These are phyloP conservation scores for Coturnix japonica DNA, from an alignment of 2,113 vertebrate genomes.

Conservation along the genomic window DNA sequence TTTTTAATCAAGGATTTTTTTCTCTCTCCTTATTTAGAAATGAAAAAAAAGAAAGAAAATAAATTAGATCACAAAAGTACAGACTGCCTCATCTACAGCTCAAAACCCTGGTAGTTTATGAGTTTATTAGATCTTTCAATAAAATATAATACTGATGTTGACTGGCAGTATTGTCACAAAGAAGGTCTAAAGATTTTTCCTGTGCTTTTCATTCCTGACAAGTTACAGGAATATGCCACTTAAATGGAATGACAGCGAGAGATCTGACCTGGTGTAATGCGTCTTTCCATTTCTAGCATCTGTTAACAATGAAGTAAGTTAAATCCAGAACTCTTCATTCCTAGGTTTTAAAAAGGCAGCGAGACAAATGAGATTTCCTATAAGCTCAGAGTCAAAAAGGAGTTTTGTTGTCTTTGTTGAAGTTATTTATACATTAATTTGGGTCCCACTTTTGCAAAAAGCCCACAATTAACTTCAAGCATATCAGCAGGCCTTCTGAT, in stretches of 20 bases:
- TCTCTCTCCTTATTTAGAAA: slow-evolving; percentile 24
- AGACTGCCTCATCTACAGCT: neutral
- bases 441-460: neutral
- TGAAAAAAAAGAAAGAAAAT: neutral
- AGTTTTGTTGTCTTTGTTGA: neutral
- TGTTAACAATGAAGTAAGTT: neutral
- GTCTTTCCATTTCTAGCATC: slow-evolving; percentile 25
- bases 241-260: slow-evolving; percentile 56
- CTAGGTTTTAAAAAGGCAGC: neutral
- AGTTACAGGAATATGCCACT: slow-evolving; percentile 60
- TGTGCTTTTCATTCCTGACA: slow-evolving; percentile 59
- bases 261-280: slow-evolving; percentile 44
- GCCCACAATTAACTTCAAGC: neutral
- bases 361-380: neutral
- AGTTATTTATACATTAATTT: neutral
- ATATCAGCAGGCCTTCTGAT: neutral
- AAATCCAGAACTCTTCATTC: neutral
- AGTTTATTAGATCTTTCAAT: neutral
- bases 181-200: slow-evolving; percentile 37
- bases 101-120: neutral
- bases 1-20: neutral
- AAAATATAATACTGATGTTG: slow-evolving; percentile 42
- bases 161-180: slow-evolving; percentile 22
- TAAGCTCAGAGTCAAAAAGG: neutral
- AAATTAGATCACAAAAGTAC: neutral